Base-by-base conservation (phyloP, 2,113 vertebrate species). In the Varanus komodoensis region DNA sequence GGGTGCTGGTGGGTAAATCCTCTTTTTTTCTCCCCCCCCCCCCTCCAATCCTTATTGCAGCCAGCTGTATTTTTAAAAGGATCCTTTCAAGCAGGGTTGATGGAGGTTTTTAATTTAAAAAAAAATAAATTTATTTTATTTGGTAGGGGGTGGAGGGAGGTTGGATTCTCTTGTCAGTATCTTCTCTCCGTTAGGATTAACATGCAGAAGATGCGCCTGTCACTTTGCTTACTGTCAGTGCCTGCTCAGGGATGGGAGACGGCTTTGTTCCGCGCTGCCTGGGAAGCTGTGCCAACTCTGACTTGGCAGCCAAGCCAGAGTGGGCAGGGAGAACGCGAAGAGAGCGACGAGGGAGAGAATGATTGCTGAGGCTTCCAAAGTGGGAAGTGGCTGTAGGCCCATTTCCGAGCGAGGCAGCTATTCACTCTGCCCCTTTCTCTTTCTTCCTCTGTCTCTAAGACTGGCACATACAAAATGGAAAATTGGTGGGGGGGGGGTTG, bases 201-300 rank as follows among this genome's bases (percentile, higher is more conserved):
- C 93, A 95, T 94, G 95, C 96, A 91, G 96, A 94, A 96, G 95
- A 96, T 96, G 95, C 92, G 94, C 93, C 96, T 96, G 96, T 96
- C 94, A 95, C 96, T 96, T 96, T 93, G 96, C 96, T 95, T 96
- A 93, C 95, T 94, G 94, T 95, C 96, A 95, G 94, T 81, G 67
- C 86, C 83, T 94, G 94, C 95, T 95, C 92, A 92, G 94, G 91
- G 94, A 91, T 93, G 95, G 95, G 95, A 92, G 95, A 96, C 67
- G 95, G 95, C 96, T 96, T 96, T 96, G 96, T 96, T 95, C 91
- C 85, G 94, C 74, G 90, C 94, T 87, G 95, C 94, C 88, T 69
- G 84, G 93, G 95, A 92, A 95, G 95, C 96, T 0, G 94, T 96
- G 96, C 96, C 96, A 96, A 95, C 95, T 92, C 91, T 90, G 93